Evolutionary conservation across 2,888 invertebrate genomes (phyloP).

Genomic region (Aspidiotus destructor): DNA sequence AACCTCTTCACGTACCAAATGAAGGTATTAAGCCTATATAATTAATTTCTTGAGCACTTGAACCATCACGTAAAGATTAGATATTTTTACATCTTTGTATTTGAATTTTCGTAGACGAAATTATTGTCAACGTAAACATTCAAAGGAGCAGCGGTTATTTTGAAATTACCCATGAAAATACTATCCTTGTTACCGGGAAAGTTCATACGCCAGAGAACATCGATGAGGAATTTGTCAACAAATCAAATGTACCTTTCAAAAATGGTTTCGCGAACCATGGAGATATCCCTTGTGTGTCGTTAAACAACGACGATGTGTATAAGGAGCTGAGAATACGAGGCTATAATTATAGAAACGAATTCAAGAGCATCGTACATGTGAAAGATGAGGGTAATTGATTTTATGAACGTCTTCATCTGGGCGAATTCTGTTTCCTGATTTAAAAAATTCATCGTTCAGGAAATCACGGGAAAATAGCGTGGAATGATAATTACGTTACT

Average conservation of each 20-base stretch:
- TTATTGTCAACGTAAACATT: conserved; percentile 49
- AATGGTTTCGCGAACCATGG: too few relatives aligned
- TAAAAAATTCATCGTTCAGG: too few relatives aligned
- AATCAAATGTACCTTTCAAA: conserved; percentile 39
- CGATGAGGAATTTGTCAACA: conserved; percentile 48
- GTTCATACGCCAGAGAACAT: conserved; percentile 51
- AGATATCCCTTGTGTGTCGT: conserved; percentile 37
- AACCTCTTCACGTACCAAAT: conserved; percentile 68
- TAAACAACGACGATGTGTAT: conserved; percentile 46
- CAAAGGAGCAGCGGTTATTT: conserved; percentile 53
- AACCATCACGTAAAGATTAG: neutral
- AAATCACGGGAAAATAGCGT: conserved; percentile 46
- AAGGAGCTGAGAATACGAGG: conserved; percentile 47
- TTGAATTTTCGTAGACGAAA: conserved; percentile 37
- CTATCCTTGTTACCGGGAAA: conserved; percentile 59
- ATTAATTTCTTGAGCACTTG: neutral
- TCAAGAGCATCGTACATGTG: conserved; percentile 51
- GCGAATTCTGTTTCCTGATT: neutral
- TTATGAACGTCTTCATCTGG: neutral
- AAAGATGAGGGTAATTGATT: conserved; percentile 38
- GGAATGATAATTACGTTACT: conserved; percentile 76
- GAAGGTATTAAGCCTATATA: conserved; percentile 43
- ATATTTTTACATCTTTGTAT: neutral
- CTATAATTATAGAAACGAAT: conserved; percentile 51
- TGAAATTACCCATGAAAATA: conserved; percentile 56